Base-by-base conservation (phyloP, 2,113 vertebrate species). In the Callocephalon fimbriatum region DNA sequence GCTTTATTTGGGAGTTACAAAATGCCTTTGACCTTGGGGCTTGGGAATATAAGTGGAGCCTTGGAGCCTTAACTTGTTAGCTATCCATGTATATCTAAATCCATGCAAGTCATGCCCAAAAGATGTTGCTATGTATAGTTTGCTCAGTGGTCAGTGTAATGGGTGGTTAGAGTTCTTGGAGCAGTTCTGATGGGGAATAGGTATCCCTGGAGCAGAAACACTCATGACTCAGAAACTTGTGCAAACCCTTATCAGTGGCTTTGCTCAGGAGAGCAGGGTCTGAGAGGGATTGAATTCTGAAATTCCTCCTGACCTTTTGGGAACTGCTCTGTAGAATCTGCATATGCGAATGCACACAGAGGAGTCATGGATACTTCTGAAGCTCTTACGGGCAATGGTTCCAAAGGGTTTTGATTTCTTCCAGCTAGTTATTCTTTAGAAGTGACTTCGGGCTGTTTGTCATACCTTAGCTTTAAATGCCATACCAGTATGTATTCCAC, bases 1-100 rank as follows among this genome's bases (percentile, higher is more conserved):
- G 50, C 63, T 88, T 53, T 61, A 81, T 94, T 88, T 58, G 50
- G 58, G 87, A 90, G 37, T 72, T 89, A 82, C 56, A 74, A 82
- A 95, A 82, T 91, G 62, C 58, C 74, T 95, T 95, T 93, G 81
- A 95, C 85, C 87, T 68, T 90, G 84, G 45, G 48, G 47, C 80
- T 87, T 96, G 91, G 82, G 59, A 88, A 88, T 45, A 38, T 76
- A 86, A 88, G 29, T n/a, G 50, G 50, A 86, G 54, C 63, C n/a
- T 88, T n/a, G 50, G 50, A 83, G 50, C 72, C 40, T 88, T 80
- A 92, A 82, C 58, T 94, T 93, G n/a, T 63, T 35, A 42, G 50
- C 88, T 87, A 22, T 96, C 65, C 5, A 2, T 65, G 66, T 72
- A 2, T 50, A n/a, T 79, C 86, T 94, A 75, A 86, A 75, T 84